phyloP scores from a whole-genome alignment of 2,113 vertebrate genomes.

The Takifugu bimaculatus region DNA sequence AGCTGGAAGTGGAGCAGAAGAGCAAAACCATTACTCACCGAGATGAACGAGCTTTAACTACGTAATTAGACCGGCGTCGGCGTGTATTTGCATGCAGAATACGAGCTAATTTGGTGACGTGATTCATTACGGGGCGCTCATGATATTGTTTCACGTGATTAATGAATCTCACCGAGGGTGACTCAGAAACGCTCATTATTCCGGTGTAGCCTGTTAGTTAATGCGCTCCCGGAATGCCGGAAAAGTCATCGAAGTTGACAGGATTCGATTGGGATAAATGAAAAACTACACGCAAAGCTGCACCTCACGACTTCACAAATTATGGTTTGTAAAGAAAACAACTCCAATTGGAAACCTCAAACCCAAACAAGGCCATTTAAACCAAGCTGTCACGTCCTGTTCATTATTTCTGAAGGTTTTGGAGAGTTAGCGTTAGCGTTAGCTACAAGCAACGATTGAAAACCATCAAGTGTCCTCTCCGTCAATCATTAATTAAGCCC shows the following conservation, averaged over 20 bases:
- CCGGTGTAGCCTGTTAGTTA: constrained; percentile 37
- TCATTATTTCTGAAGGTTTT: too few relatives aligned
- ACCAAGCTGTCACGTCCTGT: too few relatives aligned
- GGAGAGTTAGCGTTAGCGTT: too few relatives aligned
- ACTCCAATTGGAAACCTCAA: neutral
- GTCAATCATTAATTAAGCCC: too few relatives aligned
- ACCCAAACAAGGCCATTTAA: neutral
- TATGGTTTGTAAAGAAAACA: constrained; percentile 2
- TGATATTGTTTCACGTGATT: constrained; percentile 53
- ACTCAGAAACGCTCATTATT: constrained; percentile 59
- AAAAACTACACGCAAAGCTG: constrained; percentile 13
- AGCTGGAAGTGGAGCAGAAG: constrained; percentile 74
- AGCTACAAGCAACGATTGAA: too few relatives aligned
- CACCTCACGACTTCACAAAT: neutral
- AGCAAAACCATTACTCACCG: constrained; percentile 53
- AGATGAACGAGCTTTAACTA: constrained; percentile 66
- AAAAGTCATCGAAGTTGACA: constrained; percentile 43
- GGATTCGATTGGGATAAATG: constrained; percentile 33
- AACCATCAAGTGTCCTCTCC: too few relatives aligned
- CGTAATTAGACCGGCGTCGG: constrained; percentile 63
- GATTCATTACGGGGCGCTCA: constrained; percentile 58
- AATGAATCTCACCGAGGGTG: constrained; percentile 56
- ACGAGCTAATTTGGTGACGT: constrained; percentile 65
- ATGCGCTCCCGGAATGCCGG: constrained; percentile 45
- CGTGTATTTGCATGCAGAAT: constrained; percentile 65